Conservation (phyloP, 2,797 vertebrate genomes). For the Rhabdomys pumilio region DNA sequence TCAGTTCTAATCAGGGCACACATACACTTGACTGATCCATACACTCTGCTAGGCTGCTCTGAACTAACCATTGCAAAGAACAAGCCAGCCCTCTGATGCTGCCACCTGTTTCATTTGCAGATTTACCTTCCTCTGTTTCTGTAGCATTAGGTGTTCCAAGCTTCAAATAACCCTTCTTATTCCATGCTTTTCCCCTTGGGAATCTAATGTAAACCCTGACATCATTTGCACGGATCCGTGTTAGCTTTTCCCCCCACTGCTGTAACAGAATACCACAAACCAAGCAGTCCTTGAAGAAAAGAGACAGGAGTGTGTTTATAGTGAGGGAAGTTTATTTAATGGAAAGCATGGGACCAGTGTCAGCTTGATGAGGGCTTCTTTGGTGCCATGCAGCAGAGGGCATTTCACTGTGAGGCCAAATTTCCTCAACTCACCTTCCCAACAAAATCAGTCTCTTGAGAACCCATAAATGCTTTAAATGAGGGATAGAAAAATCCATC, state of each 20-base stretch:
- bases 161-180: background rate
- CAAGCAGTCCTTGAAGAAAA: background rate
- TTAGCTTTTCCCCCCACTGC: background rate
- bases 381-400: background rate
- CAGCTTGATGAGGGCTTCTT: background rate
- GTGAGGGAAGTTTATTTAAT: background rate
- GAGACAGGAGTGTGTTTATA: background rate
- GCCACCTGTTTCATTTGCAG: background rate
- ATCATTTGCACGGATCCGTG: background rate
- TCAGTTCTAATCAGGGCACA: background rate
- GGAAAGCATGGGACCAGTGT: background rate
- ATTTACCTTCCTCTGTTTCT: background rate
- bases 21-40: background rate
- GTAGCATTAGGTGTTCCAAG: background rate
- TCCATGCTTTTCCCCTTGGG: background rate
- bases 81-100: background rate
- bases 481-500: background rate
- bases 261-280: background rate
- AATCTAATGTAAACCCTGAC: background rate
- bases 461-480: background rate
- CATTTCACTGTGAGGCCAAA: no score
- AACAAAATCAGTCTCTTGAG: background rate
- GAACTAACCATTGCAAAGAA: background rate
- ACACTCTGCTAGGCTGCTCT: background rate
- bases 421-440: background rate